Conservation (phyloP, 2,888 invertebrate genomes). For the Chrysina gloriosa region DNA sequence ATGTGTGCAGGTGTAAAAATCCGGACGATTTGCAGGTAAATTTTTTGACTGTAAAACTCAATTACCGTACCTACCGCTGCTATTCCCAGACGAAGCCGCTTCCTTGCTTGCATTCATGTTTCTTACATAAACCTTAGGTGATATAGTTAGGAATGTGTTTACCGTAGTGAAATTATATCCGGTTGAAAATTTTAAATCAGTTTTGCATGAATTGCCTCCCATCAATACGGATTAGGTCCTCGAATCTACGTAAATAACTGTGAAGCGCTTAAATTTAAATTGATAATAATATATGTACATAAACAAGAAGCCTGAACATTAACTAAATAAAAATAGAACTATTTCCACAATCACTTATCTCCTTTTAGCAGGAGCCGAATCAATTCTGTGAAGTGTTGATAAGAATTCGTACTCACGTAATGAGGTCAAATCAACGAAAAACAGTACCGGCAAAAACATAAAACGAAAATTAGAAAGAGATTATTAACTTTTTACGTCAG, state of each 20-base stretch:
- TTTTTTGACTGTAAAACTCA: constrained; percentile 40
- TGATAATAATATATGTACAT: constrained; percentile 11
- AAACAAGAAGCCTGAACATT: background rate
- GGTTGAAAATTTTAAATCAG: constrained; percentile 1
- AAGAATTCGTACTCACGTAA: constrained; percentile 1
- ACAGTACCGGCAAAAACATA: no score
- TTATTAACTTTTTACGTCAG: no score
- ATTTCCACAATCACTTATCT: constrained; percentile 8
- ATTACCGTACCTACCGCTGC: constrained; percentile 32
- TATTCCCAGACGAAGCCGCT: constrained; percentile 6
- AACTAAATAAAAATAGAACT: background rate
- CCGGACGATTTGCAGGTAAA: constrained; percentile 49
- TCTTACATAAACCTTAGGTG: constrained; percentile 7
- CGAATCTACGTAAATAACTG: background rate
- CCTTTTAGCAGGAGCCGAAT: background rate
- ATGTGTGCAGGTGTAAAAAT: constrained; percentile 50
- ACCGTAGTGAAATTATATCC: constrained; percentile 22
- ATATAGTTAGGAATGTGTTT: background rate
- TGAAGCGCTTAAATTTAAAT: constrained; percentile 7
- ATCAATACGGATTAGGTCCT: background rate
- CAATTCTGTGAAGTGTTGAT: constrained; percentile 2
- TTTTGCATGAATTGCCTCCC: background rate
- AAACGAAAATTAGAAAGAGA: no score
- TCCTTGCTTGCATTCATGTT: constrained; percentile 1
- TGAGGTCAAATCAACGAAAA: constrained; percentile 1